Percentiles rank a stretch among this genome's conserved stretches.
Evolutionary conservation across 2,888 invertebrate species (phyloP).

Genomic region (Sericinus montela): DNA sequence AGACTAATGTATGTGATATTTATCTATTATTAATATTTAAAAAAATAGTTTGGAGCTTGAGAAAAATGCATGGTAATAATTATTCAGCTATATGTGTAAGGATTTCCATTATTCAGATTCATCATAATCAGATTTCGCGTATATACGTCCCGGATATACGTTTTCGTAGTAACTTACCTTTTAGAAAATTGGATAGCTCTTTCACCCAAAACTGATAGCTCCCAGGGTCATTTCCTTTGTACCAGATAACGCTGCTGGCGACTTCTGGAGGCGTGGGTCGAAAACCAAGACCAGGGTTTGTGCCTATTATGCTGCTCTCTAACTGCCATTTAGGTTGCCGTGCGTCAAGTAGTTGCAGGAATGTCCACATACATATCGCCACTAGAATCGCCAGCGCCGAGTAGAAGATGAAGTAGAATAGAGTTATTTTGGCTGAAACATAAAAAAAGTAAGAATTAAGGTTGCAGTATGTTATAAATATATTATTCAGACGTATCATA

Average conservation of each 20-base stretch:
- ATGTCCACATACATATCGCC: constrained; percentile 96
- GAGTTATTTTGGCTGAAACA: constrained; percentile 90
- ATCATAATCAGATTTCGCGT: too few relatives aligned
- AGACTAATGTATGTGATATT: too few relatives aligned
- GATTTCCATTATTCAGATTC: too few relatives aligned
- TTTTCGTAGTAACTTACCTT: too few relatives aligned
- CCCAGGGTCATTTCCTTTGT: constrained; percentile 87
- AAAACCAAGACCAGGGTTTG: constrained; percentile 97
- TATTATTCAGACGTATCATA: too few relatives aligned
- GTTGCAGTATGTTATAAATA: too few relatives aligned
- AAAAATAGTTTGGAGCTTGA: too few relatives aligned
- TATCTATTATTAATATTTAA: too few relatives aligned
- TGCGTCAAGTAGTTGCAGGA: constrained; percentile 94
- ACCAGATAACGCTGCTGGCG: constrained; percentile 97
- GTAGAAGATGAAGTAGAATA: constrained; percentile 98
- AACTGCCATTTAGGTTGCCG: constrained; percentile 94
- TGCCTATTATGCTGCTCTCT: constrained; percentile 92
- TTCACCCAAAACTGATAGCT: constrained; percentile 90
- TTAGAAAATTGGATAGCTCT: constrained; percentile 86
- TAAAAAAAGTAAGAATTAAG: constrained; percentile 12
- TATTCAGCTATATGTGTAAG: too few relatives aligned
- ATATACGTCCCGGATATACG: too few relatives aligned
- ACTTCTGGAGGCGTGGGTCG: constrained; percentile 93
- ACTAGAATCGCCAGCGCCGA: constrained; percentile 94
- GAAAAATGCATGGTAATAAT: too few relatives aligned